Conservation (phyloP, 1,140 invertebrate genomes). For the Aphelenchoides fujianensis region DNA sequence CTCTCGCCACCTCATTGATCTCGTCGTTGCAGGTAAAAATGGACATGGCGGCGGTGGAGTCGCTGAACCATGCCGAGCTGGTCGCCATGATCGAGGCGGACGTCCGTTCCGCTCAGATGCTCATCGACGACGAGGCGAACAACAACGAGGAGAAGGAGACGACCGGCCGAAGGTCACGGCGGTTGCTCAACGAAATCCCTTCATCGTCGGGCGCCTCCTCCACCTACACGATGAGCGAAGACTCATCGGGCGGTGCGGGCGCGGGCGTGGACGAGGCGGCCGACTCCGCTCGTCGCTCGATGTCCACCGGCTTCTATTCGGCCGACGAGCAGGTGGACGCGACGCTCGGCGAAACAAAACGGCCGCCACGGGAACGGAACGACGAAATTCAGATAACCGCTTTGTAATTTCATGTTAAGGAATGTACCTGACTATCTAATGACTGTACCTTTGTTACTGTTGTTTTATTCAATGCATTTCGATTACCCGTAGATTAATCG, state of each 20-base stretch:
- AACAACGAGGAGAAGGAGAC: neutral
- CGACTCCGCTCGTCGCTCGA: neutral
- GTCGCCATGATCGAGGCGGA: conserved; percentile 38
- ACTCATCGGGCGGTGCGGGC: neutral
- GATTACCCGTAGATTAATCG: no score
- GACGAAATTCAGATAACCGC: no score
- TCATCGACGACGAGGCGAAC: conserved; percentile 11
- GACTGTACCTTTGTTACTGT: no score
- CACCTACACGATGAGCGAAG: conserved; percentile 15
- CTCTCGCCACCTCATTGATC: no score
- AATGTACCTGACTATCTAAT: no score
- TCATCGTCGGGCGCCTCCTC: conserved; percentile 12
- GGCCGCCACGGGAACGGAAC: no score
- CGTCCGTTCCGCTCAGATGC: conserved; percentile 45
- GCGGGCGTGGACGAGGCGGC: neutral
- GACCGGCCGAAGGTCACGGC: no score
- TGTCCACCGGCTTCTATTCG: conserved; percentile 14
- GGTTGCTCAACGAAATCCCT: conserved; percentile 4
- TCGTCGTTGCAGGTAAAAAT: conserved; percentile 59
- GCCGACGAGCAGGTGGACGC: no score
- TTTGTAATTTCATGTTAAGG: no score
- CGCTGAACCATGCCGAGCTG: conserved; percentile 45
- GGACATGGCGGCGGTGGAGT: conserved; percentile 60
- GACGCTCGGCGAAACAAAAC: no score
- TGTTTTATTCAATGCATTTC: no score